These are phyloP conservation scores for Falco concolor DNA, from an alignment of 2,797 vertebrate species.

Conservation along the genomic window DNA sequence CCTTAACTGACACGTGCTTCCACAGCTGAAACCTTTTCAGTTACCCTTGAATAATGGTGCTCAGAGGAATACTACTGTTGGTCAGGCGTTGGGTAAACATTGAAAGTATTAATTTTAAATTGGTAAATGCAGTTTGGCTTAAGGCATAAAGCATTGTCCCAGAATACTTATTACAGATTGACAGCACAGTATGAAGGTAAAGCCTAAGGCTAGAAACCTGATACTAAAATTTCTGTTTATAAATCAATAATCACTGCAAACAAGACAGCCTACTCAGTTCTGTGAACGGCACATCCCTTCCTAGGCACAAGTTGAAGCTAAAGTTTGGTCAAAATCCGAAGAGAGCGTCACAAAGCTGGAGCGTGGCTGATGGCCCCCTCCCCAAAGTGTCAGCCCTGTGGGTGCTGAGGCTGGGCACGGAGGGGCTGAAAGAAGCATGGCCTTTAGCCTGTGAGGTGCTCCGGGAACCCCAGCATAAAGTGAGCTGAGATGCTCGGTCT, in stretches of 20 bases:
- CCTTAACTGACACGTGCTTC: not conserved
- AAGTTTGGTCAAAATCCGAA: not conserved
- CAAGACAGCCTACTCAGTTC: not conserved
- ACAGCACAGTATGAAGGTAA: not conserved
- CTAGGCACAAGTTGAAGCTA: not conserved
- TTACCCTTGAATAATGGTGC: not conserved
- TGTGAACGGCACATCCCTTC: not conserved
- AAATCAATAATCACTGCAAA: constrained; percentile 17
- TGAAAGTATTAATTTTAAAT: constrained; percentile 5
- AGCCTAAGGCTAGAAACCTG: not conserved
- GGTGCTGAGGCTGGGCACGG: not conserved
- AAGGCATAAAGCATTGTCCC: not conserved
- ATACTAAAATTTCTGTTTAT: not conserved
- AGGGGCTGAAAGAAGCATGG: not conserved
- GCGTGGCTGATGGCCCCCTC: not conserved
- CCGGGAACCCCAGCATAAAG: not conserved
- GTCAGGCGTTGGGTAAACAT: not conserved
- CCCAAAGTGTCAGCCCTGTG: not conserved
- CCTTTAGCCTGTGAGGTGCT: not conserved
- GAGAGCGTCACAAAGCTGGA: rapidly evolving
- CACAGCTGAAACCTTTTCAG: not conserved
- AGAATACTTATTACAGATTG: not conserved
- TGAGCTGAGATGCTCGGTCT: not conserved
- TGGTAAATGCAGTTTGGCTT: not conserved
- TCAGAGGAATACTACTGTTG: not conserved